Conservation (phyloP, 2,113 vertebrate species). For the Ivindomyrus marchei region DNA sequence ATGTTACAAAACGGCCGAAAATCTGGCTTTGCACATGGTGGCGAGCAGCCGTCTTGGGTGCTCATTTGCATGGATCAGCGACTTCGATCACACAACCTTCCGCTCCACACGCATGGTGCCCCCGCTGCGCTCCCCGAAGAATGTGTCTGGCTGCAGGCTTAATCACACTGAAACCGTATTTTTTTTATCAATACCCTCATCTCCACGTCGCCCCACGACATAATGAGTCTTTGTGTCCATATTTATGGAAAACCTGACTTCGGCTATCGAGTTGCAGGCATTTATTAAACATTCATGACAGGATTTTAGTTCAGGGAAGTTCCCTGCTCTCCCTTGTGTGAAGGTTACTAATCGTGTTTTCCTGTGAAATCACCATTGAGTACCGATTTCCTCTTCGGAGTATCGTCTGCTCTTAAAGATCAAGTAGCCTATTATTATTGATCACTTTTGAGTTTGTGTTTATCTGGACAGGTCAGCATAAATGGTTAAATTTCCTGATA, state of each 20-base stretch:
- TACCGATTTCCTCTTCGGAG: not conserved
- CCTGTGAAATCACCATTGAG: conserved; percentile 7
- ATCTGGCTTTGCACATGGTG: not conserved
- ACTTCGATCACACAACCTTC: not conserved
- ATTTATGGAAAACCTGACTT: conserved; percentile 31
- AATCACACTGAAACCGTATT: conserved; percentile 18
- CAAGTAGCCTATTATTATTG: not conserved
- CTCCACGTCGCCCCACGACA: conserved; percentile 25
- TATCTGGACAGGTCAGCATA: not conserved
- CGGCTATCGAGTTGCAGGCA: conserved; percentile 43
- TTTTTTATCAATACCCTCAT: conserved; percentile 31
- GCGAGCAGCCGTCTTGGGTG: not conserved
- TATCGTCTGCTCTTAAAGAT: not conserved
- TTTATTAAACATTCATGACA: conserved; percentile 42
- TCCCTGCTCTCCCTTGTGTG: conserved; percentile 20
- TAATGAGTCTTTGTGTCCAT: conserved; percentile 44
- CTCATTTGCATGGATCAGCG: not conserved
- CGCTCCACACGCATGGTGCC: not conserved
- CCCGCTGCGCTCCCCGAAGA: not conserved
- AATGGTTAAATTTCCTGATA: not conserved
- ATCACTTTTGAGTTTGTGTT: not conserved
- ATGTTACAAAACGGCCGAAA: not conserved
- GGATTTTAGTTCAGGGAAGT: conserved; percentile 19
- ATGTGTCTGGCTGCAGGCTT: not conserved
- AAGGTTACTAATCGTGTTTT: conserved; percentile 9